Evolutionary conservation across 2,113 vertebrate species (phyloP).

Genomic region (Spea bombifrons): DNA sequence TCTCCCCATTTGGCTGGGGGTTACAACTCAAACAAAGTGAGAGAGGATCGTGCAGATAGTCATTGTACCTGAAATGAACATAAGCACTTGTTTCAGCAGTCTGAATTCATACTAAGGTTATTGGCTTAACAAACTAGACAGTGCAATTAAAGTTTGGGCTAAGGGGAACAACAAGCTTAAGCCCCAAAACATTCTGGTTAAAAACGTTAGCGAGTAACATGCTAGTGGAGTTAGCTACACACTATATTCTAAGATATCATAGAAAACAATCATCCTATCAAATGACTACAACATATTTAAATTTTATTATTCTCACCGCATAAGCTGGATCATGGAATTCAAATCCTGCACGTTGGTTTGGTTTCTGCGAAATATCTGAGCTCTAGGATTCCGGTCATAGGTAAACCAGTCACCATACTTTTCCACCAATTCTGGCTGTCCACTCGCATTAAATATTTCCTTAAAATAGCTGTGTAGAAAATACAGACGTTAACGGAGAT

Average conservation of each 20-base stretch:
- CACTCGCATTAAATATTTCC: constrained; percentile 83
- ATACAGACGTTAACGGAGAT: background rate
- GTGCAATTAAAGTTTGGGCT: too few relatives aligned
- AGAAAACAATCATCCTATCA: too few relatives aligned
- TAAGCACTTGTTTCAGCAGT: too few relatives aligned
- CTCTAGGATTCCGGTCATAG: constrained; percentile 77
- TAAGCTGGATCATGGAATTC: constrained; percentile 84
- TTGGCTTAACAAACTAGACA: too few relatives aligned
- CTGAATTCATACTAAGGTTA: too few relatives aligned
- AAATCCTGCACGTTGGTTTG: constrained; percentile 78
- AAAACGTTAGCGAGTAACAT: too few relatives aligned
- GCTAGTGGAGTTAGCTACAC: too few relatives aligned
- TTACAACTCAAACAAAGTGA: constrained; percentile 73
- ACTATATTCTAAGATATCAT: too few relatives aligned
- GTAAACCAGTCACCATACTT: constrained; percentile 89
- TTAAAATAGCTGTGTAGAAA: constrained; percentile 71
- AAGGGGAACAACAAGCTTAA: too few relatives aligned
- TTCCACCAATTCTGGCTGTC: constrained; percentile 74
- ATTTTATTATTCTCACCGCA: constrained; percentile 84
- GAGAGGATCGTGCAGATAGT: constrained; percentile 82
- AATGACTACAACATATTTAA: too few relatives aligned
- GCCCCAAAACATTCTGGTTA: too few relatives aligned
- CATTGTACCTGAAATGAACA: constrained; percentile 77
- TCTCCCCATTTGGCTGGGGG: constrained; percentile 80
- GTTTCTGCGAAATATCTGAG: constrained; percentile 87